These are phyloP conservation scores for Thamnophis sirtalis DNA, from an alignment of 2,113 vertebrate species.

Conservation along the genomic window DNA sequence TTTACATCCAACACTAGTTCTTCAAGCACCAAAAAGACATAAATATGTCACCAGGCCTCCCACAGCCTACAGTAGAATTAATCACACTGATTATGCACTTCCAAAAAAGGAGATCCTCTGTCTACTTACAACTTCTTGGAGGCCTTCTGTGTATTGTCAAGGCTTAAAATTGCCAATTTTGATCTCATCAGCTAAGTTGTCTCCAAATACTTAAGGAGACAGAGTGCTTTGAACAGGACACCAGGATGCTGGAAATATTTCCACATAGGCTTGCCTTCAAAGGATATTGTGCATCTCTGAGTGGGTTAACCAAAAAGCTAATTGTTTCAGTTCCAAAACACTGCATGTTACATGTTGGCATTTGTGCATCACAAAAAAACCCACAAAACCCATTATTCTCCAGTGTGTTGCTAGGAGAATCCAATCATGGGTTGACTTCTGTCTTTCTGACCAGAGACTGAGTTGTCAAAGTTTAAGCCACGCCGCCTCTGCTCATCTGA, in stretches of 20 bases:
- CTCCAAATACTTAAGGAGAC: slow-evolving; percentile 34
- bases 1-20: slow-evolving; percentile 30
- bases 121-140: slow-evolving; percentile 42
- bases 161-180: slow-evolving; percentile 56
- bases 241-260: slow-evolving; percentile 45
- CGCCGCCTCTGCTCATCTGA: too few relatives aligned
- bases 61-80: slow-evolving; percentile 60
- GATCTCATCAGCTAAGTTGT: slow-evolving; percentile 25
- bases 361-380: background rate
- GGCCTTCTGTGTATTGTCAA: slow-evolving; percentile 33
- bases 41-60: slow-evolving; percentile 40
- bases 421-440: too few relatives aligned
- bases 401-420: too few relatives aligned
- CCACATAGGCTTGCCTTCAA: slow-evolving; percentile 37
- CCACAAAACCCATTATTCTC: too few relatives aligned
- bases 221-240: slow-evolving; percentile 39
- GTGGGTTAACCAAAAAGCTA: slow-evolving; percentile 29
- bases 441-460: too few relatives aligned
- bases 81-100: slow-evolving; percentile 57
- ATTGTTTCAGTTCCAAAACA: background rate
- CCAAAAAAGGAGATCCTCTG: slow-evolving; percentile 70
- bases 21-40: slow-evolving; percentile 45
- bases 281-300: background rate
- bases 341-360: background rate
- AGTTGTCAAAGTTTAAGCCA: too few relatives aligned